Evolutionary conservation across 2,888 invertebrate genomes (phyloP).

Genomic region (Oxyscelio sp.): DNA sequence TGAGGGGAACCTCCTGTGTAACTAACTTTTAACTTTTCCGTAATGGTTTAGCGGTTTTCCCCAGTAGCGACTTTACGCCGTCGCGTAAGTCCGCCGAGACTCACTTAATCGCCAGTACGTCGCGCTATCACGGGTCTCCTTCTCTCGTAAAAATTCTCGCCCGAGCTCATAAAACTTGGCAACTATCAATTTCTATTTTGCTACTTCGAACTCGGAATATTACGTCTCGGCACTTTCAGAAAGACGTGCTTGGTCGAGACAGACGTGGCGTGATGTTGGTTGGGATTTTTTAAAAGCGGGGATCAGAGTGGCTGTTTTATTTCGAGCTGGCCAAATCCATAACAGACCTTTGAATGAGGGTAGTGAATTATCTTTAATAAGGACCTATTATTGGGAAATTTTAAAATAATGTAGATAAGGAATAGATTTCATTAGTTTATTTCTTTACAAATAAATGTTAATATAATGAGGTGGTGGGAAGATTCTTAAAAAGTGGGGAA

Average conservation of each 20-base stretch:
- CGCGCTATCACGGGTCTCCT: conserved; percentile 32
- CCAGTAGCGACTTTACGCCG: conserved; percentile 76
- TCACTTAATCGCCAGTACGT: conserved; percentile 47
- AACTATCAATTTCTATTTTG: conserved; percentile 28
- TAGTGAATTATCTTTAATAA: no score
- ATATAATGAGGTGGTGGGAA: no score
- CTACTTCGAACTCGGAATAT: neutral
- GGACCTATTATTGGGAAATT: no score
- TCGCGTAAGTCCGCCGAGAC: conserved; percentile 39
- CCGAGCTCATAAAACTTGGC: conserved; percentile 41
- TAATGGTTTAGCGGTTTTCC: conserved; percentile 80
- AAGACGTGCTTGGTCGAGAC: neutral
- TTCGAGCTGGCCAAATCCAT: no score
- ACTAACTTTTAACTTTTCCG: conserved; percentile 87
- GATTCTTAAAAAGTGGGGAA: no score
- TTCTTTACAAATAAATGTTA: no score
- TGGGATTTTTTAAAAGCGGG: no score
- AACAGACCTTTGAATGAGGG: no score
- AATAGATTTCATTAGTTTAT: no score
- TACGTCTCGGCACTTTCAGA: neutral
- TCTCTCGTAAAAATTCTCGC: conserved; percentile 38
- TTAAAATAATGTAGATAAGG: no score
- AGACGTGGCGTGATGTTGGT: no score
- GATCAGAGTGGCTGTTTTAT: no score
- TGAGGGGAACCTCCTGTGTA: conserved; percentile 86